Evolutionary conservation across 1,140 invertebrate genomes (phyloP).

Genomic region (Cecropterus lyciades): DNA sequence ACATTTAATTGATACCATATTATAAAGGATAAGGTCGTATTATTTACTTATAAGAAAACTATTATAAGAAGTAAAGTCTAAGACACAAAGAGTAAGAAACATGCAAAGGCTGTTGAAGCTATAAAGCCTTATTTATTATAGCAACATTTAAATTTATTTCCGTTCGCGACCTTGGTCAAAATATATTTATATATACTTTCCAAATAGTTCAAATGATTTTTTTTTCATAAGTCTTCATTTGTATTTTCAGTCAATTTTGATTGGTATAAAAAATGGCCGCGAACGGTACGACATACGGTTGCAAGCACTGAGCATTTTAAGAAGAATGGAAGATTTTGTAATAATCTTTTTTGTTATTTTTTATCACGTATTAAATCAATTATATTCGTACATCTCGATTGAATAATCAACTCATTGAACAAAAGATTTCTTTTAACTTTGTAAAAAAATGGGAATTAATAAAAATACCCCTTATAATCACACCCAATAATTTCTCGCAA

Average conservation of each 20-base stretch:
- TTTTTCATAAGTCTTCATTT: too few relatives aligned
- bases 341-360: too few relatives aligned
- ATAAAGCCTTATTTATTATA: conserved; percentile 60
- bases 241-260: conserved; percentile 16
- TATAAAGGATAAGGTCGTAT: not conserved
- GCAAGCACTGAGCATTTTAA: conserved; percentile 49
- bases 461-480: too few relatives aligned
- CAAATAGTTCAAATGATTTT: too few relatives aligned
- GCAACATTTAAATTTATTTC: conserved; percentile 51
- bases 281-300: conserved; percentile 43
- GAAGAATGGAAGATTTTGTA: conserved; percentile 20
- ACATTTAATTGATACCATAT: not conserved
- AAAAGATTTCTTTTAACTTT: not conserved
- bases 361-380: too few relatives aligned
- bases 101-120: conserved; percentile 66
- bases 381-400: too few relatives aligned
- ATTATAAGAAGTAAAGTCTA: conserved; percentile 45
- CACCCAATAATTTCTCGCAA: too few relatives aligned
- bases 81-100: conserved; percentile 59
- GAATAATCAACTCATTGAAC: too few relatives aligned
- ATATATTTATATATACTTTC: too few relatives aligned
- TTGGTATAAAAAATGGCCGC: conserved; percentile 38
- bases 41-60: conserved; percentile 3
- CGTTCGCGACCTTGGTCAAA: conserved; percentile 41
- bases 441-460: too few relatives aligned